Percentiles rank a stretch among this genome's conserved stretches.
Evolutionary conservation across 2,888 invertebrate species (phyloP).

Genomic region (Pediacus dermestoides): DNA sequence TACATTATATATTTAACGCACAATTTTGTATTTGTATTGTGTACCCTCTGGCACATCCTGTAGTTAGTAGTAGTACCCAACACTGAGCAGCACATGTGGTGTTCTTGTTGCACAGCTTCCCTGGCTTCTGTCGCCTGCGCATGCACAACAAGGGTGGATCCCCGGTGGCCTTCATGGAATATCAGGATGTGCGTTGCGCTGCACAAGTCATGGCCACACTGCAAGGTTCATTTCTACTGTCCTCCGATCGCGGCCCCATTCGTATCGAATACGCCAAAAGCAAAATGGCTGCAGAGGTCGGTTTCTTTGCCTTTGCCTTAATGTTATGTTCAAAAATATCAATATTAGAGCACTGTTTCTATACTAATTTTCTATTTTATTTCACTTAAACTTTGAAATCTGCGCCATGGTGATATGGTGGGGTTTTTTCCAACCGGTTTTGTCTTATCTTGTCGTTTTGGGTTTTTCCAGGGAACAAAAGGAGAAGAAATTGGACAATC

Average conservation of each 20-base stretch:
- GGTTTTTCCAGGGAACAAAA: slow-evolving; percentile 60
- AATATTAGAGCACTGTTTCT: too few species aligned
- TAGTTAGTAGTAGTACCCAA: slow-evolving; percentile 29
- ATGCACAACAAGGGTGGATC: slow-evolving; percentile 86
- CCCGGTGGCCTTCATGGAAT: slow-evolving; percentile 98
- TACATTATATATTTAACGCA: slow-evolving; percentile 25
- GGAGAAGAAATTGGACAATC: slow-evolving; percentile 86
- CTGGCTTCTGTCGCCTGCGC: slow-evolving; percentile 97
- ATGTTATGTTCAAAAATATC: too few species aligned
- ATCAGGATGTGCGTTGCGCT: slow-evolving; percentile 88
- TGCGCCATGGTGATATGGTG: too few species aligned
- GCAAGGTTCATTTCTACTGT: slow-evolving; percentile 93
- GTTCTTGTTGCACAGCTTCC: slow-evolving; percentile 78
- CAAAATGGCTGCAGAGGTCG: slow-evolving; percentile 89
- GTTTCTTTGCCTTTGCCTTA: slow-evolving; percentile 35
- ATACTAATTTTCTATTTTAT: too few species aligned
- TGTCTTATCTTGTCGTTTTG: too few species aligned
- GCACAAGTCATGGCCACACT: slow-evolving; percentile 88
- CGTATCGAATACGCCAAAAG: slow-evolving; percentile 98
- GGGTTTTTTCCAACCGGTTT: too few species aligned
- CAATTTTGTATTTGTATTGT: slow-evolving; percentile 24
- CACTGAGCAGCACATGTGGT: slow-evolving; percentile 47
- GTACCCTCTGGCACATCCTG: slow-evolving; percentile 32
- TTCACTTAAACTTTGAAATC: too few species aligned
- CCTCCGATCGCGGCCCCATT: slow-evolving; percentile 95